phyloP scores from a whole-genome alignment of 2,797 vertebrate species.

The Bufotes viridis region DNA sequence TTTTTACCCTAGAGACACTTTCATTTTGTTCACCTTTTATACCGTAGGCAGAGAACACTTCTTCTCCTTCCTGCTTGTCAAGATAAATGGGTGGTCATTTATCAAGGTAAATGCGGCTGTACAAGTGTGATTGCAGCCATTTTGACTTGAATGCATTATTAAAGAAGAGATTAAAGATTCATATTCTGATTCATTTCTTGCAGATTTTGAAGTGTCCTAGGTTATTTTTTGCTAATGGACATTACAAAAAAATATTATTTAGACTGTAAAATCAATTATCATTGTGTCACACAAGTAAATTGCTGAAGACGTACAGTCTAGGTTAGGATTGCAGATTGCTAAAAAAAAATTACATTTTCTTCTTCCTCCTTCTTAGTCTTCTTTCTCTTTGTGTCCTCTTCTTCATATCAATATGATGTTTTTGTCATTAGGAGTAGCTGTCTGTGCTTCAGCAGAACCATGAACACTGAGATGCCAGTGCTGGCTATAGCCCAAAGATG shows the following conservation, averaged over 20 bases:
- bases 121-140: conserved; percentile 30
- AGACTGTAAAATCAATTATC: background rate
- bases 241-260: background rate
- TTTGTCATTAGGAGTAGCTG: background rate
- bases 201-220: background rate
- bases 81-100: conserved; percentile 53
- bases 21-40: conserved; percentile 33
- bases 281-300: background rate
- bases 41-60: conserved; percentile 4
- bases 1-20: background rate
- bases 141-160: conserved; percentile 39
- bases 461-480: background rate
- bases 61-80: conserved; percentile 43
- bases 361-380: background rate
- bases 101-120: conserved; percentile 36
- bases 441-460: background rate
- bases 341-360: background rate
- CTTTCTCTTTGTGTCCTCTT: background rate
- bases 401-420: background rate
- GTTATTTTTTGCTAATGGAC: conserved; percentile 1
- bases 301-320: background rate
- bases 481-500: background rate
- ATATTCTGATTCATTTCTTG: background rate
- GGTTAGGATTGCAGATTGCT: background rate
- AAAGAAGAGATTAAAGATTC: conserved; percentile 22